These are phyloP conservation scores for Drosophila gaucha DNA, from an alignment of 2,888 invertebrate genomes.

Conservation along the genomic window DNA sequence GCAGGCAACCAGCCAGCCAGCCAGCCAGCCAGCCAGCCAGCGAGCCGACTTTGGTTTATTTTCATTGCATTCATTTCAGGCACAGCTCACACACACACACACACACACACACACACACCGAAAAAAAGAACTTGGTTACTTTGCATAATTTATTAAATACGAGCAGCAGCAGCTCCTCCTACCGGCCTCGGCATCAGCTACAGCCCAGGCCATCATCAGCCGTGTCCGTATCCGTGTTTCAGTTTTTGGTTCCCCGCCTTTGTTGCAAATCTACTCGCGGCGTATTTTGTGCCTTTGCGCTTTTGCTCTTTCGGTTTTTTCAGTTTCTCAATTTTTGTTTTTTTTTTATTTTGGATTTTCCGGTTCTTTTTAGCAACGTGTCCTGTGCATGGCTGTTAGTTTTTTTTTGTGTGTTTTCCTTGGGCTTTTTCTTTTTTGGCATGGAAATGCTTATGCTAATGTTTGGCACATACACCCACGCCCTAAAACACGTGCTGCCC, in stretches of 20 bases:
- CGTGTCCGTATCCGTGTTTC: constrained; percentile 37
- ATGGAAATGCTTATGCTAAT: constrained; percentile 61
- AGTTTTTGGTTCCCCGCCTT: constrained; percentile 26
- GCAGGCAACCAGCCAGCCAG: constrained; percentile 10
- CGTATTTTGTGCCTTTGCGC: constrained; percentile 43
- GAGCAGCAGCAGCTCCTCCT: constrained; percentile 29
- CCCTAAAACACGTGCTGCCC: constrained; percentile 26
- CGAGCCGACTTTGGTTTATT: constrained; percentile 25
- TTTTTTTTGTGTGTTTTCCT: constrained; percentile 10
- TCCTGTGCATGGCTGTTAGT: constrained; percentile 23
- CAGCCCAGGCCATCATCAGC: constrained; percentile 16
- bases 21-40: neutral
- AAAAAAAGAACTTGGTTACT: constrained; percentile 55
- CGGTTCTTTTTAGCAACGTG: constrained; percentile 9
- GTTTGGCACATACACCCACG: constrained; percentile 48
- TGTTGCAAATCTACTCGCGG: constrained; percentile 42
- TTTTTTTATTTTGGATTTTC: constrained; percentile 13
- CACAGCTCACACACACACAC: constrained; percentile 2
- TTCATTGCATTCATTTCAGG: constrained; percentile 52
- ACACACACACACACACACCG: too few relatives aligned
- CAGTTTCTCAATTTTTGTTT: constrained; percentile 11
- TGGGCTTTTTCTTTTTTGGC: constrained; percentile 16
- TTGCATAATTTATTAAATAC: constrained; percentile 72
- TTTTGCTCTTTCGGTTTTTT: constrained; percentile 40
- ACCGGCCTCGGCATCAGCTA: neutral